A percentile compares a stretch with the other conserved stretches of the same genome.
Conservation (phyloP, 2,113 vertebrate genomes). For the Cairina moschata region DNA sequence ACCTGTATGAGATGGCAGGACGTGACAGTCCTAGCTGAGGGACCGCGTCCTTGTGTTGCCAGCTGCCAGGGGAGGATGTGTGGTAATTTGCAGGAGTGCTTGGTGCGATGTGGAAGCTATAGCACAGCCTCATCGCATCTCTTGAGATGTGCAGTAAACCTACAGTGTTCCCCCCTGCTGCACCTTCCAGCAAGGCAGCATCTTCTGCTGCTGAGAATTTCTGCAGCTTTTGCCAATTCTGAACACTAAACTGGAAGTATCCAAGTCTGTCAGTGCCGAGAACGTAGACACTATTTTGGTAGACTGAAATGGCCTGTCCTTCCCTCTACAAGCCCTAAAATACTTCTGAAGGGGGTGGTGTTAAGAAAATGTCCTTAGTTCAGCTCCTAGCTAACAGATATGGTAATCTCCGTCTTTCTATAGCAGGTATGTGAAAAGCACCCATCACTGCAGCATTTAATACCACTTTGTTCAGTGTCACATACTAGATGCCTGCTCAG, state of each 20-base stretch:
- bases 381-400: background rate
- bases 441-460: background rate
- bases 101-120: background rate
- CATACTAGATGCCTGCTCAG: background rate
- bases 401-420: background rate
- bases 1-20: background rate
- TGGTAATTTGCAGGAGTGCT: background rate
- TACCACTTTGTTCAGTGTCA: background rate
- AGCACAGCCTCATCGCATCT: background rate
- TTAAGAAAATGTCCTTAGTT: background rate
- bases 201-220: constrained; percentile 18
- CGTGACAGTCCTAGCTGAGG: background rate
- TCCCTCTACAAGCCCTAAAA: background rate
- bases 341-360: background rate
- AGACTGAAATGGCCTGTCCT: constrained; percentile 6
- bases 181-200: background rate
- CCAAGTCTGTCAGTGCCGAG: background rate
- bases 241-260: constrained; percentile 54
- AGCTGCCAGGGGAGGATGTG: background rate
- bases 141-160: background rate
- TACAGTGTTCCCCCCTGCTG: background rate
- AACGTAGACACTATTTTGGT: constrained; percentile 37
- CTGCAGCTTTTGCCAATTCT: constrained; percentile 2
- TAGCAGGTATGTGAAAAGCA: background rate
- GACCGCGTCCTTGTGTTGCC: background rate